phyloP scores from a whole-genome alignment of 2,888 invertebrate species.

The Tachina fera region DNA sequence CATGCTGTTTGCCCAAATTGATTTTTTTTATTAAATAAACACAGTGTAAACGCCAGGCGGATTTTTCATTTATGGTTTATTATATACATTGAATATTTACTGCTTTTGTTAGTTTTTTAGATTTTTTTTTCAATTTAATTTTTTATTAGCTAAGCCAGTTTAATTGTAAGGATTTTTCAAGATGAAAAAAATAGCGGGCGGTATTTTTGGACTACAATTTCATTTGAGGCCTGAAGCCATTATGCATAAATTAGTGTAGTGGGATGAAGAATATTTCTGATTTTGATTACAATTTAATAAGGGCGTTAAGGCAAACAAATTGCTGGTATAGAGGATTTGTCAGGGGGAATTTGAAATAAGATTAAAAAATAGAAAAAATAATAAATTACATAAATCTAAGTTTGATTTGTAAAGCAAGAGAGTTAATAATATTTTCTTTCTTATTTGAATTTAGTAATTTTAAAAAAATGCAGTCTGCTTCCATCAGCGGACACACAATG shows the following conservation, averaged over 20 bases:
- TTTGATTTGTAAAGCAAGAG: neutral
- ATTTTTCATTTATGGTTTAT: conserved; percentile 53
- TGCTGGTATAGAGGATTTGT: neutral
- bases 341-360: neutral
- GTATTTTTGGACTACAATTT: conserved; percentile 43
- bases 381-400: neutral
- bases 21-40: conserved; percentile 72
- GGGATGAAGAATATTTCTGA: conserved; percentile 24
- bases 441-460: too few relatives aligned
- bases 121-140: conserved; percentile 16
- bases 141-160: conserved; percentile 73
- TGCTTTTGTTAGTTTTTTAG: conserved; percentile 43
- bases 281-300: conserved; percentile 46
- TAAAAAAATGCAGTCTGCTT: too few relatives aligned
- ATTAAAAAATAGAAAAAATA: neutral
- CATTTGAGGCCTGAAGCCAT: conserved; percentile 35
- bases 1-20: conserved; percentile 73
- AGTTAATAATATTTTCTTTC: conserved; percentile 24
- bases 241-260: neutral
- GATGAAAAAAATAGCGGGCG: conserved; percentile 37
- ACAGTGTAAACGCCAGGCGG: conserved; percentile 31
- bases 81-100: conserved; percentile 13
- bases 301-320: conserved; percentile 32
- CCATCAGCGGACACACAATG: too few relatives aligned
- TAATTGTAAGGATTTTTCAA: conserved; percentile 60